These are phyloP conservation scores for Alviniconcha strummeri DNA, from an alignment of 2,888 invertebrate genomes.

Conservation along the genomic window DNA sequence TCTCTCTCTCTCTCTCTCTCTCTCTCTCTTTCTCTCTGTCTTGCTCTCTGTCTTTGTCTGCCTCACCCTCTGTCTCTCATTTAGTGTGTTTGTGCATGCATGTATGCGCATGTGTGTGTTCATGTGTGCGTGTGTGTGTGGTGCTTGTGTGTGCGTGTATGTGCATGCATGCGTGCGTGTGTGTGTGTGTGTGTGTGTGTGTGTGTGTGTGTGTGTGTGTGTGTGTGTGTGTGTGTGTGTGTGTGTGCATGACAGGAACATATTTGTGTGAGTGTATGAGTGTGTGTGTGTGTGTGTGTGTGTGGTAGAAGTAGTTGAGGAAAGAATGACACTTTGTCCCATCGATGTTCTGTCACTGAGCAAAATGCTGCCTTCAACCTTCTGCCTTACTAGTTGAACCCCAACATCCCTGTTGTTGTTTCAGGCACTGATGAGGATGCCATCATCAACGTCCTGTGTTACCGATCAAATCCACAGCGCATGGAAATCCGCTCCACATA, in stretches of 20 bases:
- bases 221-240: not conserved
- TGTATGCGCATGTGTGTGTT: not conserved
- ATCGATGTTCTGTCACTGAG: no score
- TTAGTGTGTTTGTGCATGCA: not conserved
- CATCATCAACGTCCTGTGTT: constrained; percentile 70
- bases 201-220: not conserved
- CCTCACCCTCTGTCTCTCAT: no score
- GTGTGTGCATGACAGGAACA: not conserved
- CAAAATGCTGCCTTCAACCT: no score
- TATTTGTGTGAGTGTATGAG: not conserved
- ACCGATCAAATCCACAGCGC: constrained; percentile 70
- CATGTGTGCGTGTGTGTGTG: not conserved
- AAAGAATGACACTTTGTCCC: no score
- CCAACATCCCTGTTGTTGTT: not conserved
- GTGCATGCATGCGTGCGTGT: not conserved
- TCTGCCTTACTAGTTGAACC: no score
- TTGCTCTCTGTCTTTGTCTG: no score
- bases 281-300: no score
- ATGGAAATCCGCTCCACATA: constrained; percentile 65
- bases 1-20: no score
- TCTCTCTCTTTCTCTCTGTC: no score
- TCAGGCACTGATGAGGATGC: constrained; percentile 72
- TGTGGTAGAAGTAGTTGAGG: no score
- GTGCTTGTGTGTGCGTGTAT: not conserved
- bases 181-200: not conserved